Percentiles rank a stretch among this genome's conserved stretches.
Conservation (phyloP, 2,797 vertebrate species). For the Neosalanx taihuensis region DNA sequence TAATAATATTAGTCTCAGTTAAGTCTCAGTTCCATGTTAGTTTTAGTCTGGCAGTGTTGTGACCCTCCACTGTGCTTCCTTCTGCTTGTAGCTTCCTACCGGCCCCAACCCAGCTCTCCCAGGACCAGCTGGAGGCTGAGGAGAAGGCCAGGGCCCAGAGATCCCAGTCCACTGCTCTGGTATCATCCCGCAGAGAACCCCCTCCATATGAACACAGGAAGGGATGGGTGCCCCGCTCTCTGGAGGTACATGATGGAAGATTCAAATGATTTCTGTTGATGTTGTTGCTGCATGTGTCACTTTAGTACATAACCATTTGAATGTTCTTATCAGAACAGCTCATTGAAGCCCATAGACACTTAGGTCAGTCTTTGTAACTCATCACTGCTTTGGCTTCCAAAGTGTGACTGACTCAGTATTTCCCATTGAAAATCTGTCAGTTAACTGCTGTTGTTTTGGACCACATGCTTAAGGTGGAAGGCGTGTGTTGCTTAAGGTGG, state of each 20-base stretch:
- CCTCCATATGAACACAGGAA: slow-evolving; percentile 88
- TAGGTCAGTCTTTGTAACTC: too few species aligned
- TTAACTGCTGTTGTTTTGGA: too few species aligned
- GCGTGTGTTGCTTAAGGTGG: too few species aligned
- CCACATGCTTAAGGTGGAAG: too few species aligned
- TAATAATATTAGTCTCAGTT: too few species aligned
- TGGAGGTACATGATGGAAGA: slow-evolving; percentile 75
- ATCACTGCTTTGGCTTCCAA: too few species aligned
- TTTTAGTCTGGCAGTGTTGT: background rate
- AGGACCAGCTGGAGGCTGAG: slow-evolving; percentile 96
- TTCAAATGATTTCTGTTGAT: too few species aligned
- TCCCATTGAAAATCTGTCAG: too few species aligned
- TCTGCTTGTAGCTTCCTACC: slow-evolving; percentile 84
- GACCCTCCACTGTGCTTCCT: background rate
- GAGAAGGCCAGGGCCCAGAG: slow-evolving; percentile 85
- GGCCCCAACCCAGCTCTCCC: slow-evolving; percentile 93
- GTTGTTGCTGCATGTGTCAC: too few species aligned
- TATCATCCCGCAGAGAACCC: slow-evolving; percentile 87
- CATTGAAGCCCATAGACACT: too few species aligned
- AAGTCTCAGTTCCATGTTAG: too few species aligned
- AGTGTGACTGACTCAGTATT: too few species aligned
- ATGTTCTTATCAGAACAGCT: background rate
- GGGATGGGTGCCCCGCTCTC: slow-evolving; percentile 87
- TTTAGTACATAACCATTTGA: background rate
- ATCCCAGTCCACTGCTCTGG: slow-evolving; percentile 86